Conservation (phyloP, 2,113 vertebrate genomes). For the Gracilinanus agilis region DNA sequence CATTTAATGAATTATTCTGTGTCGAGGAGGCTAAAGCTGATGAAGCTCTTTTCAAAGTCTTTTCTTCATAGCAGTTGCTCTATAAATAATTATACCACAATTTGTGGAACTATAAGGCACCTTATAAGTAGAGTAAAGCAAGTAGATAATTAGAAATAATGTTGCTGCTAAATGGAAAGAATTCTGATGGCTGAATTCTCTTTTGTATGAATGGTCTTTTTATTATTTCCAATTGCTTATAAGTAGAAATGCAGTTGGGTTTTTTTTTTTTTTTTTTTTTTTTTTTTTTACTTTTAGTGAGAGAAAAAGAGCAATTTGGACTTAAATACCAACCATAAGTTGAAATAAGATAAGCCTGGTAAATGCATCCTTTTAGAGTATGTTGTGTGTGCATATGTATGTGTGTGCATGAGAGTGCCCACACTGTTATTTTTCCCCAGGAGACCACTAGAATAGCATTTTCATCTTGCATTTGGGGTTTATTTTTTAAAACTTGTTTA, state of each 20-base stretch:
- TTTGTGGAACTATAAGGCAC: constrained; percentile 41
- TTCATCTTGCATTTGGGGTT: constrained; percentile 11
- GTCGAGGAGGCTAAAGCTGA: constrained; percentile 18
- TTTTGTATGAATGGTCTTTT: neutral
- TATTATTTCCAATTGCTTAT: constrained; percentile 54
- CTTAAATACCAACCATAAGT: constrained; percentile 14
- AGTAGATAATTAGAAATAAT: constrained; percentile 46
- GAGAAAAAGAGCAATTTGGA: constrained; percentile 33
- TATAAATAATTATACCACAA: constrained; percentile 53
- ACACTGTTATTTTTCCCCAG: neutral
- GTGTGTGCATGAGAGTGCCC: neutral
- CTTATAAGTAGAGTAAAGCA: constrained; percentile 49
- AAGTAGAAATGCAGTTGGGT: constrained; percentile 15
- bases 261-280: constrained; percentile 8
- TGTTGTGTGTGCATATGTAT: neutral
- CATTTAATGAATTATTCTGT: constrained; percentile 60
- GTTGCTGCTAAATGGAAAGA: constrained; percentile 47
- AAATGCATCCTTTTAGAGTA: constrained; percentile 48
- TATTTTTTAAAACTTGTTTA: constrained; percentile 16
- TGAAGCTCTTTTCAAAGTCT: constrained; percentile 42
- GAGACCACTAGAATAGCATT: neutral
- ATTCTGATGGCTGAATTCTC: constrained; percentile 44
- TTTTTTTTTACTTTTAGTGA: constrained; percentile 46
- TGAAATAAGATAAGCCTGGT: neutral
- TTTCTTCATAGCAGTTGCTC: neutral